Base-by-base conservation (phyloP, 1,140 invertebrate species). In the Drosophila persimilis region DNA sequence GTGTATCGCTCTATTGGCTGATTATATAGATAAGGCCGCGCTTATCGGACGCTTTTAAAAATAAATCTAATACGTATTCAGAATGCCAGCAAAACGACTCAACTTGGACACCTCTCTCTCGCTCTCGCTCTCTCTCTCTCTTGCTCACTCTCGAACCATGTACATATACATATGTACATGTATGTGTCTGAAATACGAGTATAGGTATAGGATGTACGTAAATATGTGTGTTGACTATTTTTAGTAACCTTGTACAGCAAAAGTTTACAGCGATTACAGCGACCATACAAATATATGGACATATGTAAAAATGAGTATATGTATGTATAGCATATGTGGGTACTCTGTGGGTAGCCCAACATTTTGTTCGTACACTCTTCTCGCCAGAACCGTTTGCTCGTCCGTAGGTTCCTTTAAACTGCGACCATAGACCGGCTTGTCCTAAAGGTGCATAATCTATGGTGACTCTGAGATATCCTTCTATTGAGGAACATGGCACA, bases 21-120 rank as follows among this genome's bases (percentile, higher is more conserved):
- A 85, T 85, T 85, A 77, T 71, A 62, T 60, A 80, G 77, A 80
- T 86, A 85, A 85, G 80, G 67, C 53, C 51, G 52, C 63, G 76
- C 80, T 85, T 85, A 85, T 85, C 80, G 80, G 67, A 77, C 63
- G 81, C 80, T 75, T 80, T 80, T 53, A 74, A 80, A 85, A 86
- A 85, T 86, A 86, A 76, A 85, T 86, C 73, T 85, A 74, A 86
- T 86, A 86, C 64, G 77, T 86, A 86, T 74, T 86, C 80, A 69
- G 71, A 56, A 75, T 75, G 55, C 71, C 5, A 41, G 11, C 17
- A 22, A 39, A 50, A 39, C 6, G 15, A 54, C 24, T 15, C n/a
- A 59, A 39, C 35, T 35, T 35, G 31, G 31, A 9, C 31, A 1
- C 8, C 31, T 20, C 20, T 20, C 2, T 20, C 20, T 20, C 20